A percentile compares a stretch with the other conserved stretches of the same genome.
Evolutionary conservation across 2,888 invertebrate genomes (phyloP).

Genomic region (Orthonychiurus folsomi): DNA sequence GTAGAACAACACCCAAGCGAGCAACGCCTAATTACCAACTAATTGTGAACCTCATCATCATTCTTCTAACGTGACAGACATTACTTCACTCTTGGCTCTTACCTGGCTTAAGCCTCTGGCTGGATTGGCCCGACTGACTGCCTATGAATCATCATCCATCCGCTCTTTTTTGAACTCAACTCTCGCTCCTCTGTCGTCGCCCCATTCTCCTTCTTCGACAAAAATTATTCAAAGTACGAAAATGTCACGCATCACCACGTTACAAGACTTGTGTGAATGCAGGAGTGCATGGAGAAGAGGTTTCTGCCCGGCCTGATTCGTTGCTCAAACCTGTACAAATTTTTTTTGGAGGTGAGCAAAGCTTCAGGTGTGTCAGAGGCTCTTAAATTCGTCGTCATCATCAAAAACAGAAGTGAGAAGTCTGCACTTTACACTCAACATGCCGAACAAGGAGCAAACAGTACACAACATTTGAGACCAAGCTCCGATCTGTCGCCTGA

Average conservation of each 20-base stretch:
- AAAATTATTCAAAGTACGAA: neutral
- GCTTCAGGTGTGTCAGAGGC: slow-evolving; percentile 74
- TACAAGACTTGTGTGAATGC: neutral
- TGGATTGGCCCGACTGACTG: neutral
- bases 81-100: slow-evolving; percentile 4
- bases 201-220: neutral
- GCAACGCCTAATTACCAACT: slow-evolving; percentile 16
- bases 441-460: neutral
- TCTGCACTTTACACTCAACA: neutral
- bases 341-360: slow-evolving; percentile 65
- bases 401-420: neutral
- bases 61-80: slow-evolving; percentile 4
- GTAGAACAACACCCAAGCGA: slow-evolving; percentile 13
- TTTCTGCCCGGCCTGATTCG: slow-evolving; percentile 69
- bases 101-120: neutral
- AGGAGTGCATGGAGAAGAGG: neutral
- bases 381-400: slow-evolving; percentile 16
- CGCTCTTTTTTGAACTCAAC: neutral
- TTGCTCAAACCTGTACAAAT: slow-evolving; percentile 55
- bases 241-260: neutral
- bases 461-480: neutral
- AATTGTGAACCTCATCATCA: slow-evolving; percentile 17
- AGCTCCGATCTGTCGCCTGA: slow-evolving; percentile 41
- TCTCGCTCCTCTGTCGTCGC: neutral
- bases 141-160: neutral